phyloP scores from a whole-genome alignment of 2,113 vertebrate genomes.

The Taurulus bubalis region DNA sequence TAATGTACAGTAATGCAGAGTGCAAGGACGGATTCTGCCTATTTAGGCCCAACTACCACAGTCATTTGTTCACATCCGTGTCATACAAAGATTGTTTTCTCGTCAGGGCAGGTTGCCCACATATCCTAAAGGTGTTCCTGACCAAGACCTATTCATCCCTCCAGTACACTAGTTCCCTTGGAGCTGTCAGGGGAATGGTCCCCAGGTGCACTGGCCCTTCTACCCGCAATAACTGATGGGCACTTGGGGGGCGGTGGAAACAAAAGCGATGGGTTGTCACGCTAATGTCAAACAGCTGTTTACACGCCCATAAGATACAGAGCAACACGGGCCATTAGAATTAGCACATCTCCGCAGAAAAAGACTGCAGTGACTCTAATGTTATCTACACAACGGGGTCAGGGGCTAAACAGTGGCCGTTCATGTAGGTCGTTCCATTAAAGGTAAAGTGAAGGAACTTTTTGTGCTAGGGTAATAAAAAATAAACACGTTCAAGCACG shows the following conservation, averaged over 20 bases:
- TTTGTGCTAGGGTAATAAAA: background rate
- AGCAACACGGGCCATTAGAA: background rate
- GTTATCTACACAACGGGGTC: background rate
- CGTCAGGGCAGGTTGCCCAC: background rate
- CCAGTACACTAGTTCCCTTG: background rate
- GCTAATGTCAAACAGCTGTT: background rate
- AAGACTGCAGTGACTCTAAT: background rate
- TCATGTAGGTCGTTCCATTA: background rate
- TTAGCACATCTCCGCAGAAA: background rate
- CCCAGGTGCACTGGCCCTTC: background rate
- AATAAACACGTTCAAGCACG: too few species aligned
- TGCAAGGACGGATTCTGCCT: background rate
- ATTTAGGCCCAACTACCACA: background rate
- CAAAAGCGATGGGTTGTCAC: background rate
- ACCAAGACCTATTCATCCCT: background rate
- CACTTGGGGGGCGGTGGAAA: background rate
- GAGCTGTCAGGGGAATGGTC: background rate
- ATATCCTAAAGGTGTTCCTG: background rate
- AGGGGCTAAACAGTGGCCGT: background rate
- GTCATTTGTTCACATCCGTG: background rate
- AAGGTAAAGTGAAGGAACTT: background rate
- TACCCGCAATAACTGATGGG: background rate
- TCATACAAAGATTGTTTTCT: background rate
- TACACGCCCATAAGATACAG: background rate
- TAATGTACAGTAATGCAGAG: background rate